phyloP scores from a whole-genome alignment of 2,888 invertebrate genomes.

The Apoderus coryli region DNA sequence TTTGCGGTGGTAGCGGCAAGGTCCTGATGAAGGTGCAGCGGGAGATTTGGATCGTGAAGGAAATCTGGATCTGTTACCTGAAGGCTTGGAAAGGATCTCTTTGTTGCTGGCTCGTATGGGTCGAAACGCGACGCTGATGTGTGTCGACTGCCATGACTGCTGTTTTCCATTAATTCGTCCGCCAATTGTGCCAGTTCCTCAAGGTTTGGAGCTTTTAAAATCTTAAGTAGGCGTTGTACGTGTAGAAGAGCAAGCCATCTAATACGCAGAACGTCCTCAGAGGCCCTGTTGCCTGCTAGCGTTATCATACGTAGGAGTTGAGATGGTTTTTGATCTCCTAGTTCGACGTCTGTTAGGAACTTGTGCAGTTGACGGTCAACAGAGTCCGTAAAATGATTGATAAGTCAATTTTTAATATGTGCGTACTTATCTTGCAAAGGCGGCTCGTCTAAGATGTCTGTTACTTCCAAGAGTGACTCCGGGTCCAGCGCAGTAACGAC shows the following conservation, averaged over 20 bases:
- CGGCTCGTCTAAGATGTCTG: not conserved
- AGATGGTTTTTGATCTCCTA: conserved; percentile 5
- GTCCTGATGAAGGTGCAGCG: no score
- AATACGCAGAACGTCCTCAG: conserved; percentile 1
- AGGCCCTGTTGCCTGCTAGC: conserved; percentile 4
- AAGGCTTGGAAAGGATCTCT: no score
- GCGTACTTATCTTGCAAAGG: conserved; percentile 2
- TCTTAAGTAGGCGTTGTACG: conserved; percentile 1
- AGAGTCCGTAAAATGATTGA: no score
- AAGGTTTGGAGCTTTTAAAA: conserved; percentile 1
- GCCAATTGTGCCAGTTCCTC: conserved; percentile 4
- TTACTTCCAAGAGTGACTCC: conserved; percentile 17
- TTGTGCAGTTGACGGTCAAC: conserved; percentile 4
- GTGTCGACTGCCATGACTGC: no score
- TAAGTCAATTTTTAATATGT: no score
- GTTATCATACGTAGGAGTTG: conserved; percentile 5
- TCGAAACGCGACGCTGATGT: no score
- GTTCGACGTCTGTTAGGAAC: conserved; percentile 3
- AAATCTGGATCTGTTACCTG: no score
- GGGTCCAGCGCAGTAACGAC: conserved; percentile 20
- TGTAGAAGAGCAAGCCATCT: conserved; percentile 4
- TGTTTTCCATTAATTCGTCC: no score
- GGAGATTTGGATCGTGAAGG: no score
- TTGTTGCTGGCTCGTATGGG: no score
- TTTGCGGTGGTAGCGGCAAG: no score